Evolutionary conservation across 2,113 vertebrate species (phyloP).

Genomic region (Sylvicapra grimmia): DNA sequence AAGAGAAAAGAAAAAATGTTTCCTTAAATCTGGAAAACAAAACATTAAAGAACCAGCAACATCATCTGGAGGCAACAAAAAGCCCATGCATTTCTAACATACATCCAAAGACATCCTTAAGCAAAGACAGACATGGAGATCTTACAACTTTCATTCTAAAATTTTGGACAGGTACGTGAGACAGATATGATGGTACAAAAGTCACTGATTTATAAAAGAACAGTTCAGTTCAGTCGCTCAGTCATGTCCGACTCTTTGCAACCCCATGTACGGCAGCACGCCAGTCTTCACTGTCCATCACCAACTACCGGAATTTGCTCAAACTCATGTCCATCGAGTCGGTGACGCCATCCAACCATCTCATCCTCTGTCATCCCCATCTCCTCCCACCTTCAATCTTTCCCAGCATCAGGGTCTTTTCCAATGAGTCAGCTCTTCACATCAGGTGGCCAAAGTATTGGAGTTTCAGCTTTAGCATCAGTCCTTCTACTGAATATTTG

Average conservation of each 20-base stretch:
- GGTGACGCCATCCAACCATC: too few species aligned
- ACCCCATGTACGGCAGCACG: accelerated
- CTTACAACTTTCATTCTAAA: not conserved
- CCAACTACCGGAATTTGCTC: accelerated
- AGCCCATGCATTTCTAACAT: not conserved
- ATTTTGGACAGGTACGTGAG: not conserved
- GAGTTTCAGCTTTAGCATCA: not conserved
- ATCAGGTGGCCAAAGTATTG: not conserved
- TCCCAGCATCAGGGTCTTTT: not conserved
- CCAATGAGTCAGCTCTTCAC: not conserved
- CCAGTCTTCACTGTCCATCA: too few species aligned
- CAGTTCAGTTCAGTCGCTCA: not conserved
- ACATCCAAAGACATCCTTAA: not conserved
- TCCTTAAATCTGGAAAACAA: not conserved
- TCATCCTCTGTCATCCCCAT: too few species aligned
- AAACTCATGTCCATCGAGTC: too few species aligned
- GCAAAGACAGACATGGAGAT: not conserved
- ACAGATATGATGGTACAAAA: not conserved
- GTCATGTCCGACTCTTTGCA: not conserved
- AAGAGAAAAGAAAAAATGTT: not conserved
- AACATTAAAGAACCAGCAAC: not conserved
- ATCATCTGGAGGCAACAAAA: not conserved
- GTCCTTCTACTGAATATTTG: not conserved
- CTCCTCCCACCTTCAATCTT: too few species aligned
- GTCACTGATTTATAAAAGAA: not conserved